Evolutionary conservation across 2,797 vertebrate genomes (phyloP).

Genomic region (Zalophus californianus): DNA sequence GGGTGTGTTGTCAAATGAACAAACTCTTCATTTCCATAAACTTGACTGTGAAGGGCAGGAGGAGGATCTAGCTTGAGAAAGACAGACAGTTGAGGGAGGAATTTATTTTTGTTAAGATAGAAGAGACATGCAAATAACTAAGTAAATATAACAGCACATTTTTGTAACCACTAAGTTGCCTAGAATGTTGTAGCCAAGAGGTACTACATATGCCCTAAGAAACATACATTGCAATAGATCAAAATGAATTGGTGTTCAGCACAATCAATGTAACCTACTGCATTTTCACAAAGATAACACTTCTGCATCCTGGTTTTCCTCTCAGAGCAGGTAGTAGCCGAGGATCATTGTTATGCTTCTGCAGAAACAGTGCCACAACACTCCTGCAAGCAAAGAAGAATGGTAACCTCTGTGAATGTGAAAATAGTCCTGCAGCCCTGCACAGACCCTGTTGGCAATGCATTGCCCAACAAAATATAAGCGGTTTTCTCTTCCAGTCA

Average conservation of each 20-base stretch:
- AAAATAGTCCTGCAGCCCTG: not conserved
- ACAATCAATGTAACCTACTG: not conserved
- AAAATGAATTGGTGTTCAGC: not conserved
- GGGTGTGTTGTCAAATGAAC: not conserved
- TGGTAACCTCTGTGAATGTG: not conserved
- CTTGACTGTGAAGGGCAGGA: not conserved
- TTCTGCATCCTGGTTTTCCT: not conserved
- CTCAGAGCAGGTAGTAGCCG: not conserved
- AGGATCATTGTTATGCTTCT: fast-evolving
- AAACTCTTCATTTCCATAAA: not conserved
- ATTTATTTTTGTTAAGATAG: not conserved
- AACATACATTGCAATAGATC: not conserved
- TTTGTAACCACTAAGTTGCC: not conserved
- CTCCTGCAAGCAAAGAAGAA: not conserved
- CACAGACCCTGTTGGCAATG: not conserved
- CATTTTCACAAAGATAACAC: not conserved
- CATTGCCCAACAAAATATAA: not conserved
- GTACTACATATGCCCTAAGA: not conserved
- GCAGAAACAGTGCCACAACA: not conserved
- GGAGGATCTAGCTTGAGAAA: not conserved
- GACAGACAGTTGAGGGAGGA: not conserved
- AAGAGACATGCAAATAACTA: not conserved
- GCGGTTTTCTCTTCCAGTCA: not conserved
- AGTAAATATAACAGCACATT: not conserved
- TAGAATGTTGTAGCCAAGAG: not conserved